Conservation (phyloP, 2,113 vertebrate genomes). For the Ahaetulla prasina region DNA sequence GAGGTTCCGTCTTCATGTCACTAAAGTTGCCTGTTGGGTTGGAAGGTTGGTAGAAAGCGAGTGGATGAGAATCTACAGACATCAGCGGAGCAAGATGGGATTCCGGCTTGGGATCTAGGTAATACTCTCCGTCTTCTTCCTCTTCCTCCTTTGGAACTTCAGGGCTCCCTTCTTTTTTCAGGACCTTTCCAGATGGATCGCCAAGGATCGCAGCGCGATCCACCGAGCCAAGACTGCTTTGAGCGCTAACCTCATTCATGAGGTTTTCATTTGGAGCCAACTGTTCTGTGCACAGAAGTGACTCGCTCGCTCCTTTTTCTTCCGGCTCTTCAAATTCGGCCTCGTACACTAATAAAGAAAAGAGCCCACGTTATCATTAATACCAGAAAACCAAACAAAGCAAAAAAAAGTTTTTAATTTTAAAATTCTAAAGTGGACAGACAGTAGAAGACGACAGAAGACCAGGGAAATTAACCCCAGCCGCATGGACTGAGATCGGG, state of each 20-base stretch:
- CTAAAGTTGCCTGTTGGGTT: background rate
- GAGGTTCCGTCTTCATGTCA: rapidly evolving
- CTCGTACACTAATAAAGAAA: slow-evolving; percentile 33
- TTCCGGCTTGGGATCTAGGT: background rate
- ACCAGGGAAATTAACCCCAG: too few relatives aligned
- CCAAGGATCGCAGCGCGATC: background rate
- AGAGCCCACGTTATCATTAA: background rate
- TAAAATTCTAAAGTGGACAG: background rate
- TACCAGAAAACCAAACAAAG: background rate
- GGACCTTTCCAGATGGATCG: background rate
- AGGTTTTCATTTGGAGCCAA: background rate
- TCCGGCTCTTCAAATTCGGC: background rate
- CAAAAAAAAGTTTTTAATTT: background rate
- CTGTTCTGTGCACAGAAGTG: background rate
- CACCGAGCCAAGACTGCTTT: background rate
- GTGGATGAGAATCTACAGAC: slow-evolving; percentile 4
- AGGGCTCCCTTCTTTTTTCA: background rate
- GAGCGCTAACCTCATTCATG: rapidly evolving
- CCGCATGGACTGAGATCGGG: background rate
- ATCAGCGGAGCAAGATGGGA: rapidly evolving
- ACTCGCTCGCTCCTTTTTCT: background rate
- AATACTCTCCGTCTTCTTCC: slow-evolving; percentile 7
- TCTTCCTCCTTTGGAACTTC: slow-evolving; percentile 5
- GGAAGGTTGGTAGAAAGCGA: slow-evolving; percentile 20
- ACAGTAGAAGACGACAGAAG: background rate